A percentile compares a stretch with the other conserved stretches of the same genome.
Evolutionary conservation across 2,797 vertebrate species (phyloP).

Genomic region (Lacerta bilineata): DNA sequence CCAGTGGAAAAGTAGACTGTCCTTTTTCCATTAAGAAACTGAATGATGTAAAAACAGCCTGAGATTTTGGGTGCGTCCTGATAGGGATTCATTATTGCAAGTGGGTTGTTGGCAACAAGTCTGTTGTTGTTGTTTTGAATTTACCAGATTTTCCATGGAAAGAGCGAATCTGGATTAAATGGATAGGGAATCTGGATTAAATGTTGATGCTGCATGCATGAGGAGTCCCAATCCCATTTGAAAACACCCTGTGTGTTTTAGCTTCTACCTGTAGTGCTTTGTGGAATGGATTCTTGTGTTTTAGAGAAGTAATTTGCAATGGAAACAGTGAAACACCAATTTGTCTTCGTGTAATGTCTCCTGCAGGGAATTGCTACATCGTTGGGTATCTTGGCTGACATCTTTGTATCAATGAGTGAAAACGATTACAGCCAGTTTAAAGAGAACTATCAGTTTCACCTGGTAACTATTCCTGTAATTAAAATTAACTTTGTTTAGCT

Average conservation of each 20-base stretch:
- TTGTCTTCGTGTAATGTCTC: constrained; percentile 37
- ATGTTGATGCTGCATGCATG: no score
- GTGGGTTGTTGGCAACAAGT: no score
- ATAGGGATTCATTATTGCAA: no score
- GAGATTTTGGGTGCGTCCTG: neutral
- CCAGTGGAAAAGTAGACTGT: neutral
- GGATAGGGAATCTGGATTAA: no score
- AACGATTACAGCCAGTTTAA: constrained; percentile 87
- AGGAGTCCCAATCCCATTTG: no score
- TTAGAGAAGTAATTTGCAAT: neutral
- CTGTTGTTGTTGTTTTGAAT: no score
- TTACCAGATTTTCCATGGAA: no score
- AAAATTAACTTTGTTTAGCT: neutral
- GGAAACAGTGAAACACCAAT: neutral
- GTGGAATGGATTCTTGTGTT: neutral
- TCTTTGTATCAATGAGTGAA: constrained; percentile 93
- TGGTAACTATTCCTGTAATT: constrained; percentile 78
- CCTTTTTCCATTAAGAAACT: neutral
- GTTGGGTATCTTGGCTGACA: constrained; percentile 90
- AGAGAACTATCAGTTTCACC: constrained; percentile 76
- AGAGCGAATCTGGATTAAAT: no score
- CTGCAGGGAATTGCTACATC: constrained; percentile 93
- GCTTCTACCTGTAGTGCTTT: neutral
- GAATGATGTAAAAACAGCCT: neutral
- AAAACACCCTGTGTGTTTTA: neutral